These are phyloP conservation scores for Colostygia pectinataria DNA, from an alignment of 2,888 invertebrate genomes.

Conservation along the genomic window DNA sequence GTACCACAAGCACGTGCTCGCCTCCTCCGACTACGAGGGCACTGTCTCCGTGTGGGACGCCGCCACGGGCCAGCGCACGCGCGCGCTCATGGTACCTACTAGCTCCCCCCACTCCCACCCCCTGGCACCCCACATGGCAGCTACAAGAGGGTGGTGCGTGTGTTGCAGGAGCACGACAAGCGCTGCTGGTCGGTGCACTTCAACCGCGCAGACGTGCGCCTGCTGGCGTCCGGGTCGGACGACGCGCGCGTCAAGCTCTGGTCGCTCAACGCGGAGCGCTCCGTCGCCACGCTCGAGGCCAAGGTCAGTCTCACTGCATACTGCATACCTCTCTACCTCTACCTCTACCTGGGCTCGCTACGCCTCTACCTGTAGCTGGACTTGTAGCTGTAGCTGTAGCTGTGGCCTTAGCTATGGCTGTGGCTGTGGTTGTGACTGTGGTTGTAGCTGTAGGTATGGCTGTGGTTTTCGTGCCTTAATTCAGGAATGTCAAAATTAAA, in stretches of 20 bases:
- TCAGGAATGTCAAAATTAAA: no score
- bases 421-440: no score
- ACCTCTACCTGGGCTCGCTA: no score
- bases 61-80: slow-evolving; percentile 87
- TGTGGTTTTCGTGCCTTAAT: no score
- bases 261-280: slow-evolving; percentile 92
- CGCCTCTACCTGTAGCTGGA: no score
- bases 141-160: neutral
- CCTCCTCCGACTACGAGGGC: slow-evolving; percentile 97
- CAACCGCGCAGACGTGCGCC: slow-evolving; percentile 93
- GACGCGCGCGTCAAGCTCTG: slow-evolving; percentile 96
- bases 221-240: slow-evolving; percentile 96
- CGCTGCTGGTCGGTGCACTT: slow-evolving; percentile 98
- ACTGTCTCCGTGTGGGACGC: slow-evolving; percentile 97
- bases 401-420: no score
- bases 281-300: slow-evolving; percentile 93
- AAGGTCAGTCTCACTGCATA: no score
- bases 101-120: no score
- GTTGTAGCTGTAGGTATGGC: no score
- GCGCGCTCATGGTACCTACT: slow-evolving; percentile 65
- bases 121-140: neutral
- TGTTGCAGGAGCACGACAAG: slow-evolving; percentile 92
- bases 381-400: no score
- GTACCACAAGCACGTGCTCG: slow-evolving; percentile 91
- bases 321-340: slow-evolving; percentile 68